Base-by-base conservation (phyloP, 2,113 vertebrate species). In the Thamnaconus septentrionalis region DNA sequence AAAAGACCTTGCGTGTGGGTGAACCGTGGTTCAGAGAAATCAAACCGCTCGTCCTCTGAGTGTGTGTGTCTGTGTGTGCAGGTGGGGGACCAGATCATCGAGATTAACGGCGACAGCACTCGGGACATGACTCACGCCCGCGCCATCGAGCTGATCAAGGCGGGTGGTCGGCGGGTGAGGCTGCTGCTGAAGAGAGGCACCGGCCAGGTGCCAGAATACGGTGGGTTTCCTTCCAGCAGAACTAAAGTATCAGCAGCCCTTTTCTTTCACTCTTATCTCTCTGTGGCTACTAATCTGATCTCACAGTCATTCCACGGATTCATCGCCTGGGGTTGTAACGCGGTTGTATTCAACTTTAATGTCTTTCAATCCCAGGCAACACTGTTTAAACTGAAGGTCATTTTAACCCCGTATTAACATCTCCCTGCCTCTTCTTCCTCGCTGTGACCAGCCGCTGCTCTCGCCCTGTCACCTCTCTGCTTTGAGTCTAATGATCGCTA, bases 71-170 rank as follows among this genome's bases (percentile, higher is more conserved):
- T 57, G 53, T 74, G 48, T 55, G 57, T 72, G 61, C 92, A 99
- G 98, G 95, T 99, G 62, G 98, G 98, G 71, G 98, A 99, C 93
- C 97, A 98, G 89, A 99, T 99, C 88, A 98, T 99, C 82, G 98
- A 99, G 92, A 99, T 99, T 85, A 99, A 99, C 53, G 98, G 98
- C 78, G 98, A 99, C 90, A 98, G 95, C 90, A 99, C 97, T 60
- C 93, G 97, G 81, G 98, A 99, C 89, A 99, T 99, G 98, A 98
- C 96, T 56, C 97, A 99, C 1, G 93, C 94, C 78, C 94, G 96
- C 65, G 98, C 98, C 70, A 99, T 99, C 86, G 98, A 99, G 78
- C 94, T 98, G 85, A 99, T 99, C 90, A 99, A 99, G 85, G 95
- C 96, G 0, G 96, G 98, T 58, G 97, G 97, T 75, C 90, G 96